Percentiles rank a stretch among this genome's conserved stretches.
These are phyloP conservation scores for Gavia stellata DNA, from an alignment of 2,113 vertebrate genomes.

Conservation along the genomic window DNA sequence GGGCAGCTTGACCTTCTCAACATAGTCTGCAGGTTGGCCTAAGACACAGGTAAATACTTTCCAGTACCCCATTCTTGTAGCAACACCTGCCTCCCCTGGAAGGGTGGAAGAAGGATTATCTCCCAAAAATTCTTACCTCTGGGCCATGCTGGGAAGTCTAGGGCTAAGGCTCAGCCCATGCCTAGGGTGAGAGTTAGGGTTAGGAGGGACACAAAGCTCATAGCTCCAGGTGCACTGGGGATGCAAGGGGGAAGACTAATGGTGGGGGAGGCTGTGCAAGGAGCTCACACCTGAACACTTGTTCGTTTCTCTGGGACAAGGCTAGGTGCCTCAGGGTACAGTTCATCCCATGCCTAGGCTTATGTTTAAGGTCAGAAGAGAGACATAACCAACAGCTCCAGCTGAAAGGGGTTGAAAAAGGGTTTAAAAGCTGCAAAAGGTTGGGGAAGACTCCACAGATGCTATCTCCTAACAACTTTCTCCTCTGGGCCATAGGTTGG, in stretches of 20 bases:
- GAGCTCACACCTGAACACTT: neutral
- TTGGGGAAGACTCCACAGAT: neutral
- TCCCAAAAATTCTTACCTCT: neutral
- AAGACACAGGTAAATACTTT: fast-evolving
- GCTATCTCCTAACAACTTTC: neutral
- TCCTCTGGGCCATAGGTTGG: neutral
- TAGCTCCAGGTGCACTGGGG: neutral
- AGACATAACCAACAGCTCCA: neutral
- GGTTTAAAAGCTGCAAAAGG: neutral
- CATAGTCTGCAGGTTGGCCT: neutral
- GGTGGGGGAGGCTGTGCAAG: neutral
- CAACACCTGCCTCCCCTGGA: neutral
- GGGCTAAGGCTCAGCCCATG: neutral
- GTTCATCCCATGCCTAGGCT: neutral
- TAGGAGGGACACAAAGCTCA: neutral
- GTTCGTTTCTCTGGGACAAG: neutral
- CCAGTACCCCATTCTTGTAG: neutral
- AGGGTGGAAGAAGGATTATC: neutral
- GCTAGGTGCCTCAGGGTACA: neutral
- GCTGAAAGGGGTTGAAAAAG: neutral
- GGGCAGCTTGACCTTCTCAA: neutral
- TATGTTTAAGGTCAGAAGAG: neutral
- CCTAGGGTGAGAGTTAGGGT: neutral
- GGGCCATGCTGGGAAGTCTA: neutral
- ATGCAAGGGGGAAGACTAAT: neutral